These are phyloP conservation scores for Cenopis cana DNA, from an alignment of 2,888 invertebrate species.

Conservation along the genomic window DNA sequence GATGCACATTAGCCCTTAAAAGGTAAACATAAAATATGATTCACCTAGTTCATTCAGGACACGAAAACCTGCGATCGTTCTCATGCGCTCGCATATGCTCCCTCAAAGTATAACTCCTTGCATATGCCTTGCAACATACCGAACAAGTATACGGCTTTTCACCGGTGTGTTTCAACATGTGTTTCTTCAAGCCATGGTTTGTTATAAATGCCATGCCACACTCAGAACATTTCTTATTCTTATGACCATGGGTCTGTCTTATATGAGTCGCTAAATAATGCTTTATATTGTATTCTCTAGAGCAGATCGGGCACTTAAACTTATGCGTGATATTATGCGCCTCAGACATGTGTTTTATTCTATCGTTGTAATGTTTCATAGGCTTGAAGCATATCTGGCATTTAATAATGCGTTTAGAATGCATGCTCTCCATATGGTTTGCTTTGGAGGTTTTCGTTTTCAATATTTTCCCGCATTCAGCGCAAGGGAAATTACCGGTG, in stretches of 20 bases:
- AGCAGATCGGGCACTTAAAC: constrained; percentile 71
- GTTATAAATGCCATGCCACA: constrained; percentile 81
- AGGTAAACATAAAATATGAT: not conserved
- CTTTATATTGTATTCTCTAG: constrained; percentile 70
- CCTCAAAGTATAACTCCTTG: constrained; percentile 60
- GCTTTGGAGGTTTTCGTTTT: constrained; percentile 70
- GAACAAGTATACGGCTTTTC: constrained; percentile 70
- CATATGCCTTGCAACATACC: constrained; percentile 68
- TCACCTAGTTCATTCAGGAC: constrained; percentile 21
- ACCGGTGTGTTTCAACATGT: constrained; percentile 75
- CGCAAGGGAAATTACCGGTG: constrained; percentile 70
- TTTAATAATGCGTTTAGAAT: constrained; percentile 68
- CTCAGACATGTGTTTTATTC: constrained; percentile 77
- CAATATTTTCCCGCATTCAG: constrained; percentile 67
- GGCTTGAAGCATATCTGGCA: constrained; percentile 74
- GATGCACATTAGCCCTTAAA: no score
- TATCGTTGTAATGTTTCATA: constrained; percentile 77
- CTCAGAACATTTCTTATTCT: constrained; percentile 75
- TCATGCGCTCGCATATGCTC: constrained; percentile 65
- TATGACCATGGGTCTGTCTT: constrained; percentile 75
- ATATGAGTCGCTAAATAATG: constrained; percentile 77
- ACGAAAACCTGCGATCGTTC: constrained; percentile 44
- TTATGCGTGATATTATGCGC: constrained; percentile 71
- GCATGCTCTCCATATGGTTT: constrained; percentile 73
- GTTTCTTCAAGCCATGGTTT: constrained; percentile 77